Evolutionary conservation across 2,113 vertebrate species (phyloP), one percentile per base, ranked within the genome.

Genomic region (Enhydra lutris): DNA sequence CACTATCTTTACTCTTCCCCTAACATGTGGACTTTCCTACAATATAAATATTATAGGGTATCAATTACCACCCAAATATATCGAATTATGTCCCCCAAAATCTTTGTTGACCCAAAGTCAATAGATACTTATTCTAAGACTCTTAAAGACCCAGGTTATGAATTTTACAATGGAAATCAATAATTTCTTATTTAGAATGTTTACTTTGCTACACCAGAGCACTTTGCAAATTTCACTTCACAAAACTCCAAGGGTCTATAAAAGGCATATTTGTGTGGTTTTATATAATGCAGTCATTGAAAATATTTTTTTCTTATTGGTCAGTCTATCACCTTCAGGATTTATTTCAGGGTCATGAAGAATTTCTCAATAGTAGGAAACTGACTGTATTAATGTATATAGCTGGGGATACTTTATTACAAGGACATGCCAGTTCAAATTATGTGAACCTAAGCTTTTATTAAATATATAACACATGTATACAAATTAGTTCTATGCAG

Each of bases 131-230:
- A 94, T 96, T 91, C 52, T 78, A 94, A 97, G 80, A 95, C 18
- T 91, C 95, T 94, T 98, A 94, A 94, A 96, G 89, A 89, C 47
- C 34, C 63, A 15, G 21, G 52, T 94, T 97, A 97, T 96, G 80
- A 97, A 96, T 96, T 97, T 96, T 92, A 93, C 59, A 97, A 92
- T 84, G 69, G 74, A 97, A 97, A 96, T 98, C 79, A 96, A 97
- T 96, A 90, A 67, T 84, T 90, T 97, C 52, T 69, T 96, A 50
- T 92, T 97, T 98, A 97, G 71, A 97, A 97, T 97, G 91, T 39
- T 88, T 95, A 81, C 65, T 89, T 96, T 97, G 20, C 55, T 65
- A 45, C 17, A 89, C 21, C 67, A 95, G 13, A 91, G 18, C 84
- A 50, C 55, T 98, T 80, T 93, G 73, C 29, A 97, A 93, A 73